phyloP scores from a whole-genome alignment of 2,888 invertebrate species.

The Tipula unca region DNA sequence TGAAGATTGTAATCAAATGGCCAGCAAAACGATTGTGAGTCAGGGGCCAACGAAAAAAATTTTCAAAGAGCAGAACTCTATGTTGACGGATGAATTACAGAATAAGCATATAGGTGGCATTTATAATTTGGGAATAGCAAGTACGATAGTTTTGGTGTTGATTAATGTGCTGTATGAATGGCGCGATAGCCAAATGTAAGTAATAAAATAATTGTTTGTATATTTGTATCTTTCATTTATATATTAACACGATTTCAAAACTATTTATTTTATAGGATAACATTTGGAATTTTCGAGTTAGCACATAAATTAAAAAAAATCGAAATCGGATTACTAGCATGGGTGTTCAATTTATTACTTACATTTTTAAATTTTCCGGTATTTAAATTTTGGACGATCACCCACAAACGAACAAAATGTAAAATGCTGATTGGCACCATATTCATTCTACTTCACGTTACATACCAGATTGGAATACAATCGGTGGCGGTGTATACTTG shows the following conservation, averaged over 20 bases:
- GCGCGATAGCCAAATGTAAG: conserved; percentile 60
- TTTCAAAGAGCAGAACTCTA: conserved; percentile 57
- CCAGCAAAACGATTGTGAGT: too few species aligned
- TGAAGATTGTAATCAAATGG: not conserved
- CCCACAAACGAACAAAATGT: not conserved
- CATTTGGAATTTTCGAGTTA: not conserved
- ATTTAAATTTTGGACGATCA: not conserved
- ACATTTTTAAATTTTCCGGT: not conserved
- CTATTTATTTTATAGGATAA: not conserved
- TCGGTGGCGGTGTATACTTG: conserved; percentile 25
- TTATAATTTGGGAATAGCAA: conserved; percentile 68
- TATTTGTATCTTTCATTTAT: too few species aligned
- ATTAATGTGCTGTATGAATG: conserved; percentile 63
- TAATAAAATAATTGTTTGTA: not conserved
- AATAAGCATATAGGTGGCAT: conserved; percentile 65
- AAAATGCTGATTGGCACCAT: not conserved
- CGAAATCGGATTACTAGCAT: not conserved
- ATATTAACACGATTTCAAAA: too few species aligned
- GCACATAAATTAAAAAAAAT: not conserved
- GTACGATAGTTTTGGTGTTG: conserved; percentile 58
- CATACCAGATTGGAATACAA: conserved; percentile 32
- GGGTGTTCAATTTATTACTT: not conserved
- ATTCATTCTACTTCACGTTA: not conserved
- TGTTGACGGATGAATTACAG: conserved; percentile 63
- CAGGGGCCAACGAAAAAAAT: conserved; percentile 45